Evolutionary conservation across 2,888 invertebrate genomes (phyloP).

Genomic region (Drosophila mettleri): DNA sequence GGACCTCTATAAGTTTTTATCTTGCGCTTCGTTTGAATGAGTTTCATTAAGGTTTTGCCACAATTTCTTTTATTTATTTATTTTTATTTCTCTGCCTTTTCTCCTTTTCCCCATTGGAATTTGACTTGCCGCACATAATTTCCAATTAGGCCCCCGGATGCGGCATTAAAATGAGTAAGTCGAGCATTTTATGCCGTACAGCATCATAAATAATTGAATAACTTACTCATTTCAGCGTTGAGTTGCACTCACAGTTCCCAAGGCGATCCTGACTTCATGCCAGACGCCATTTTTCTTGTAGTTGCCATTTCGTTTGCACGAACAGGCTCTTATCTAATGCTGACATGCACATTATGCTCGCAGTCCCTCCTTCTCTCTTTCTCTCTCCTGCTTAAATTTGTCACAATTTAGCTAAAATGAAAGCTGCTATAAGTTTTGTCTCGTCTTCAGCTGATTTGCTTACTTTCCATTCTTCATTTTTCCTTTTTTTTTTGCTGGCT

Average conservation of each 20-base stretch:
- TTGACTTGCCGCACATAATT: slow-evolving; percentile 54
- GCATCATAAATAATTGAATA: slow-evolving; percentile 74
- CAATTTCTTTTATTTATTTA: slow-evolving; percentile 12
- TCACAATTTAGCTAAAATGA: slow-evolving; percentile 60
- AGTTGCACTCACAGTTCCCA: slow-evolving; percentile 3
- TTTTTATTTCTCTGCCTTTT: neutral
- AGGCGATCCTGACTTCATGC: slow-evolving; percentile 19
- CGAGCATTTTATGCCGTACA: slow-evolving; percentile 43
- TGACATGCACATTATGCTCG: slow-evolving; percentile 67
- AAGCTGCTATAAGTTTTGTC: slow-evolving; percentile 39
- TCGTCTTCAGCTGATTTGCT: slow-evolving; percentile 9
- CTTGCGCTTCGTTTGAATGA: slow-evolving; percentile 20
- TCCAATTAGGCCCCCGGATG: slow-evolving; percentile 63
- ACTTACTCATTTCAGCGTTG: slow-evolving; percentile 60
- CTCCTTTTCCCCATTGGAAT: slow-evolving; percentile 12
- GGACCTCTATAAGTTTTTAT: neutral
- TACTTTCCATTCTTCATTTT: neutral
- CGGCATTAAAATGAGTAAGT: slow-evolving; percentile 46
- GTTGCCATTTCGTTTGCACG: slow-evolving; percentile 36
- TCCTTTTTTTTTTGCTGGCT: slow-evolving; percentile 4
- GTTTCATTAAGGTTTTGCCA: slow-evolving; percentile 41
- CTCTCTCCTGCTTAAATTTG: slow-evolving; percentile 55
- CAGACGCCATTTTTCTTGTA: slow-evolving; percentile 18
- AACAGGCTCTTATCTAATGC: slow-evolving; percentile 59
- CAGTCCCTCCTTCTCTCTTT: slow-evolving; percentile 1